Conservation (phyloP, 1,140 invertebrate genomes). For the Brachionus manjavacas region DNA sequence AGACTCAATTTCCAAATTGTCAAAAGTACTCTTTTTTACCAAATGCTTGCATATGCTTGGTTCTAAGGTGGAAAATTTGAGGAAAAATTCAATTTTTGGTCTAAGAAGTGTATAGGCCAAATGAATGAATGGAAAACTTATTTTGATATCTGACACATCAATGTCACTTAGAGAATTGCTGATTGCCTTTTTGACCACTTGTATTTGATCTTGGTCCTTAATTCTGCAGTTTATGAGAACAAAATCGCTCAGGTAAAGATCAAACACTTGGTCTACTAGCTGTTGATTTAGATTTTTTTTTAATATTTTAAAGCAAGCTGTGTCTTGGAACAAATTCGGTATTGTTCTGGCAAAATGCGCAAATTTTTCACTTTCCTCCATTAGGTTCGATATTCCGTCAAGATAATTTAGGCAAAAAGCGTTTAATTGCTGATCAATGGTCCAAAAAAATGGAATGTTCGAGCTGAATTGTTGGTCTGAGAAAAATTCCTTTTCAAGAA, state of each 20-base stretch:
- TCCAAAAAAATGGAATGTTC: constrained; percentile 29
- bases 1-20: background rate
- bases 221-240: background rate
- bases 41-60: background rate
- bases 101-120: background rate
- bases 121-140: background rate
- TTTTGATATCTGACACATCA: background rate
- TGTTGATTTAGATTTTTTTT: background rate
- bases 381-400: background rate
- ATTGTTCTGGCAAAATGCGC: background rate
- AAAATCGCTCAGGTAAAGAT: constrained; percentile 17
- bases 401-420: background rate
- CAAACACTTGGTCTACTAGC: background rate
- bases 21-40: background rate
- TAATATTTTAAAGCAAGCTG: background rate
- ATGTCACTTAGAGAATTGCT: background rate
- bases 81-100: background rate
- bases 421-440: background rate
- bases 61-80: background rate
- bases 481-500: background rate
- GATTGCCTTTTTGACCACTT: background rate
- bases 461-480: background rate
- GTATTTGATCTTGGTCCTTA: background rate
- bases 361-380: background rate
- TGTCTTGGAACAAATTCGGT: background rate